A percentile compares a stretch with the other conserved stretches of the same genome.
Evolutionary conservation across 92 coral and sea anemone genomes (phyloP).

Genomic region (Parazoanthus darwini): DNA sequence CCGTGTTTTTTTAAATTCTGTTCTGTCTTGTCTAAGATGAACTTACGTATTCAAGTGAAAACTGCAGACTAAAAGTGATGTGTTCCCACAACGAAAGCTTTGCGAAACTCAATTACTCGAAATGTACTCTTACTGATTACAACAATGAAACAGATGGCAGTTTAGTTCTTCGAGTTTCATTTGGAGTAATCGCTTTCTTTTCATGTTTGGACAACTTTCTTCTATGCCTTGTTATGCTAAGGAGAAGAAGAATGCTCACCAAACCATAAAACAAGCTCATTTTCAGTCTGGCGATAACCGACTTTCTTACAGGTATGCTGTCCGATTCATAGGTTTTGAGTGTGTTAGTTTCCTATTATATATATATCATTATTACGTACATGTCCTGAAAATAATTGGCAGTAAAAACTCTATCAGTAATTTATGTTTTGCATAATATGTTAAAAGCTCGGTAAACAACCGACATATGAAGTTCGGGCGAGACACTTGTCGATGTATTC

Average conservation of each 20-base stretch:
- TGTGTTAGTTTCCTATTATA: neutral
- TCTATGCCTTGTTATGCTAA: slow-evolving; percentile 10
- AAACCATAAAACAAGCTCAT: slow-evolving; percentile 9
- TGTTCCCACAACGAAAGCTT: neutral
- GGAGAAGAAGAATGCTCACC: slow-evolving; percentile 19
- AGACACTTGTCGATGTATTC: neutral
- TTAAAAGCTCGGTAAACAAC: neutral
- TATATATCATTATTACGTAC: neutral
- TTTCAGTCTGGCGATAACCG: slow-evolving; percentile 19
- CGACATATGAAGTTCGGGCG: neutral
- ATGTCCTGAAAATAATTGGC: neutral
- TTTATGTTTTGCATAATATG: neutral
- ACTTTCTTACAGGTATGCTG: slow-evolving; percentile 14
- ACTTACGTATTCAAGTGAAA: neutral
- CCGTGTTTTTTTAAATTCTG: neutral
- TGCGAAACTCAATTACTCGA: neutral
- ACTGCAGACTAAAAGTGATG: neutral
- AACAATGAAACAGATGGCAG: neutral
- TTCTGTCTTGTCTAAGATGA: neutral
- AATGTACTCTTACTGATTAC: neutral
- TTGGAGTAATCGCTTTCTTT: slow-evolving; percentile 10
- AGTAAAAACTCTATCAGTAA: neutral
- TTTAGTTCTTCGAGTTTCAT: neutral
- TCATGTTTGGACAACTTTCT: slow-evolving; percentile 8
- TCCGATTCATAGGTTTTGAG: neutral